These are phyloP conservation scores for Podarcis raffonei DNA, from an alignment of 2,113 vertebrate species.

Conservation along the genomic window DNA sequence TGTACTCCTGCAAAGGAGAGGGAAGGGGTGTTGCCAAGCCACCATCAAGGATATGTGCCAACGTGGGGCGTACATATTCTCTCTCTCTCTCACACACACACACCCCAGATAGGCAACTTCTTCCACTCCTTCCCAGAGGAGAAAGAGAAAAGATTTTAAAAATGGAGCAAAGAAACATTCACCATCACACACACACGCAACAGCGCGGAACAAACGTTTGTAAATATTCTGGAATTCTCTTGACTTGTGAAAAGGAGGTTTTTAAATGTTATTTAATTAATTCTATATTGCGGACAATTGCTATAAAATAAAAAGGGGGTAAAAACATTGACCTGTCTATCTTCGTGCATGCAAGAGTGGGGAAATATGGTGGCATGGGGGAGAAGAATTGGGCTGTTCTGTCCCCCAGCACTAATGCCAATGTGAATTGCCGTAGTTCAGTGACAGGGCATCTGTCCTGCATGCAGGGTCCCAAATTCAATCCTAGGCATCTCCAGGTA, in stretches of 20 bases:
- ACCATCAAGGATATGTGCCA: neutral
- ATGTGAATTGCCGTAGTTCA: too few species aligned
- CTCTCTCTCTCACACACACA: neutral
- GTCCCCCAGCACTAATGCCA: neutral
- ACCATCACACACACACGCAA: neutral
- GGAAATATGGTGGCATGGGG: neutral
- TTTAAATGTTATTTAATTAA: conserved; percentile 74
- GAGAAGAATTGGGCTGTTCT: too few species aligned
- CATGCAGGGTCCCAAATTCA: too few species aligned
- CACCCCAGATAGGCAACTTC: neutral
- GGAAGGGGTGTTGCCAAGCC: neutral
- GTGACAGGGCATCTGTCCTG: too few species aligned
- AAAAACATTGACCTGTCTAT: conserved; percentile 33
- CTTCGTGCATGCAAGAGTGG: neutral
- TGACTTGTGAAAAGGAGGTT: conserved; percentile 59
- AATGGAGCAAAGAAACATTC: neutral
- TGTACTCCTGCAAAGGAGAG: conserved; percentile 15
- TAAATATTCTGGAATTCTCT: conserved; percentile 68
- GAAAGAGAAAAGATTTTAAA: neutral
- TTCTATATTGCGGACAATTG: conserved; percentile 70
- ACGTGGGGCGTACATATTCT: neutral
- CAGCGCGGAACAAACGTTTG: conserved; percentile 43
- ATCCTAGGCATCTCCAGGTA: too few species aligned
- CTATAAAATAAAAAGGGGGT: conserved; percentile 71
- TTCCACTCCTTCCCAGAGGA: neutral